Conservation (phyloP, 1,140 invertebrate species). For the Formica selysi region DNA sequence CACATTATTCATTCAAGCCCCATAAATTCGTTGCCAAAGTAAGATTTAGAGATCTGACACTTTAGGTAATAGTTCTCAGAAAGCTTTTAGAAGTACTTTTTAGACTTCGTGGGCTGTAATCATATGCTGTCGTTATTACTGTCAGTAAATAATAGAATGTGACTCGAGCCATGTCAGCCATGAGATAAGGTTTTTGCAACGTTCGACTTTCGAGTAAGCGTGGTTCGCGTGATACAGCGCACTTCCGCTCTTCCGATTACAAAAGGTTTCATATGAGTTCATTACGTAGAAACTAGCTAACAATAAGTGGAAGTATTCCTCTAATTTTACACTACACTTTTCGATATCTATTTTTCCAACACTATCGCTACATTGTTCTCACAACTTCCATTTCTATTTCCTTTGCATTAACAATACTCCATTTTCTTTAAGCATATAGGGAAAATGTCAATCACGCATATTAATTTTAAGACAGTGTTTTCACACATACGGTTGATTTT, state of each 20-base stretch:
- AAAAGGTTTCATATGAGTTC: constrained; percentile 16
- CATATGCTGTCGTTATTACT: constrained; percentile 5
- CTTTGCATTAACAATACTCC: neutral
- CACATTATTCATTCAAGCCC: neutral
- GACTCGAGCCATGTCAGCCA: constrained; percentile 36
- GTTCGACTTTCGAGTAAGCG: constrained; percentile 34
- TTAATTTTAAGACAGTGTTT: neutral
- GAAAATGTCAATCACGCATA: neutral
- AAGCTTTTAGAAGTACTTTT: neutral
- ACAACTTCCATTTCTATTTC: neutral
- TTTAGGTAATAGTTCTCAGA: constrained; percentile 9
- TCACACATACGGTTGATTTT: neutral
- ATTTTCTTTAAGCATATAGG: neutral
- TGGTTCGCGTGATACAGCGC: constrained; percentile 25
- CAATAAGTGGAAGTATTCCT: neutral
- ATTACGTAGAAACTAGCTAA: constrained; percentile 26
- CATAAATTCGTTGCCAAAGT: neutral
- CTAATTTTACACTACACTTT: neutral
- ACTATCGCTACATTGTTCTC: neutral
- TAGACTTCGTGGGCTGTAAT: constrained; percentile 2
- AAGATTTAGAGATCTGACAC: constrained; percentile 30
- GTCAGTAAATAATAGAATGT: neutral
- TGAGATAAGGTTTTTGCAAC: constrained; percentile 47
- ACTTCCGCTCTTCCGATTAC: constrained; percentile 4
- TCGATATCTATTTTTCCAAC: neutral